Evolutionary conservation across 2,113 vertebrate species (phyloP).

Genomic region (Alces alces): DNA sequence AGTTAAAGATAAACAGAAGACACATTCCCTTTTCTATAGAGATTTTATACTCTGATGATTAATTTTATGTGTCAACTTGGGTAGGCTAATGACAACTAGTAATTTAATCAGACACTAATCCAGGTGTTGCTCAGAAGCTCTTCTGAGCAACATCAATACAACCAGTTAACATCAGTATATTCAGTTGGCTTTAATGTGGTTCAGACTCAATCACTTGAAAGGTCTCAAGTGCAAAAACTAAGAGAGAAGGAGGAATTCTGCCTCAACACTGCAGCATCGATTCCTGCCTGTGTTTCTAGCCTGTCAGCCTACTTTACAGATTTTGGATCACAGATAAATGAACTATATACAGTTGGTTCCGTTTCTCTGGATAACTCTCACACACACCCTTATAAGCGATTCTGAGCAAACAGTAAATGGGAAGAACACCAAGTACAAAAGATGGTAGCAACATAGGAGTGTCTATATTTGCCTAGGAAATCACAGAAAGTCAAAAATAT

Average conservation of each 20-base stretch:
- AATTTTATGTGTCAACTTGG: not conserved
- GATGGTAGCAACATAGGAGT: not conserved
- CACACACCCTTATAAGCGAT: not conserved
- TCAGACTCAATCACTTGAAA: not conserved
- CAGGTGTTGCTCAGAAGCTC: not conserved
- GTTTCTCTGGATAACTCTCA: not conserved
- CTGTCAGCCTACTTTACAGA: not conserved
- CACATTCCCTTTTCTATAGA: not conserved
- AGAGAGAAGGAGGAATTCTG: not conserved
- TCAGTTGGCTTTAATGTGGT: not conserved
- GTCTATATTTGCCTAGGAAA: not conserved
- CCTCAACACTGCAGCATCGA: not conserved
- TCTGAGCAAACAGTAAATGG: not conserved
- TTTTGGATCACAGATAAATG: not conserved
- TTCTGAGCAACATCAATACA: not conserved
- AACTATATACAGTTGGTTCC: not conserved
- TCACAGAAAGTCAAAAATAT: not conserved
- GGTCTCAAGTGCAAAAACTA: not conserved
- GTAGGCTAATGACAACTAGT: not conserved
- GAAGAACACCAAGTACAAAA: not conserved
- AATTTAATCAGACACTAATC: not conserved
- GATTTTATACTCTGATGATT: not conserved
- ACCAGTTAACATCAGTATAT: not conserved
- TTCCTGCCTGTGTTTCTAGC: not conserved
- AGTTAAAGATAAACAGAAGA: conserved; percentile 12